Evolutionary conservation across 92 coral and sea anemone genomes (phyloP).

Genomic region (Epizoanthus fatuus): DNA sequence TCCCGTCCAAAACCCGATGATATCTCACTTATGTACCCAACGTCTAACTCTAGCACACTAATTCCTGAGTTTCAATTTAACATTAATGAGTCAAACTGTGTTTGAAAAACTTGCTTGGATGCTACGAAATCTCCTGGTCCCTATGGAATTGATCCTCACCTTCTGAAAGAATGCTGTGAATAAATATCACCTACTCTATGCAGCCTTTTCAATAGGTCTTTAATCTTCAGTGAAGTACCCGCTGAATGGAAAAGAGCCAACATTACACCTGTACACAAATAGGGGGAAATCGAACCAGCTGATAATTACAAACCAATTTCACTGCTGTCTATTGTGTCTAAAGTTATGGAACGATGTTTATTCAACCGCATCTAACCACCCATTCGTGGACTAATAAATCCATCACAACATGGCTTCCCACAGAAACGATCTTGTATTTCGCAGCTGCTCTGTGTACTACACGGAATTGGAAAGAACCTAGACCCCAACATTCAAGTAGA

Average conservation of each 20-base stretch:
- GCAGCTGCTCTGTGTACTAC: no score
- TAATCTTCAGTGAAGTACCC: conserved; percentile 26
- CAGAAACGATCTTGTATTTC: no score
- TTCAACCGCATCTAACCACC: not conserved
- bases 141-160: conserved; percentile 48
- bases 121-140: not conserved
- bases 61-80: not conserved
- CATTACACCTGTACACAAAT: not conserved
- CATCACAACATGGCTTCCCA: no score
- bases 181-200: conserved; percentile 48
- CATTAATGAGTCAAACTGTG: not conserved
- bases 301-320: conserved; percentile 40
- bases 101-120: conserved; percentile 2
- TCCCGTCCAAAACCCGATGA: not conserved
- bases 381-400: no score
- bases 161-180: conserved; percentile 42
- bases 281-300: conserved; percentile 35
- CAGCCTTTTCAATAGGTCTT: conserved; percentile 38
- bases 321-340: conserved; percentile 13
- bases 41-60: not conserved
- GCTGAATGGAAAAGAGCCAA: conserved; percentile 46
- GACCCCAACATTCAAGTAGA: no score
- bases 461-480: no score
- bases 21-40: not conserved
- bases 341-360: not conserved